phyloP scores from a whole-genome alignment of 2,797 vertebrate species.

The Manis javanica region DNA sequence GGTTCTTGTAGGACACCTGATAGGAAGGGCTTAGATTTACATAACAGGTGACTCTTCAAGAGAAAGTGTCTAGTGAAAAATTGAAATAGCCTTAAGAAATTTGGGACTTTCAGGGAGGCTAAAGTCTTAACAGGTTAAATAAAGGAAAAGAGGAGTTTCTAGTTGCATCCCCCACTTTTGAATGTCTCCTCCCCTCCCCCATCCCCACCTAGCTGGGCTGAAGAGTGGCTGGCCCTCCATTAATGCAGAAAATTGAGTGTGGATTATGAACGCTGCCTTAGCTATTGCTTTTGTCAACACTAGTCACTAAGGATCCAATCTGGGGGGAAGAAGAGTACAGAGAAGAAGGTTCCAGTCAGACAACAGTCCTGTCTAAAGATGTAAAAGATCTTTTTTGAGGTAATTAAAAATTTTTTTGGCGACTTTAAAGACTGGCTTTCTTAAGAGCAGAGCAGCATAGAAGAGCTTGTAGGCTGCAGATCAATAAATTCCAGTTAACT shows the following conservation, averaged over 20 bases:
- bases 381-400: conserved; percentile 62
- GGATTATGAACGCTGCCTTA: neutral
- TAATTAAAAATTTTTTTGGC: conserved; percentile 56
- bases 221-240: neutral
- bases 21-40: neutral
- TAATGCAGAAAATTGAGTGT: conserved; percentile 2
- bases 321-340: neutral
- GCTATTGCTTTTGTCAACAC: neutral
- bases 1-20: neutral
- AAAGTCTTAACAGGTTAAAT: neutral
- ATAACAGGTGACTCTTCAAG: conserved; percentile 23
- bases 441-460: neutral
- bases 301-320: conserved; percentile 40
- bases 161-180: neutral
- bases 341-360: conserved; percentile 29
- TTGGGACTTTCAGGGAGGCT: neutral
- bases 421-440: conserved; percentile 73
- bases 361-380: conserved; percentile 52
- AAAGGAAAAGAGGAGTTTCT: neutral
- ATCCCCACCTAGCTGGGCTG: neutral
- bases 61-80: neutral
- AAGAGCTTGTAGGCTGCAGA: conserved; percentile 78
- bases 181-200: neutral
- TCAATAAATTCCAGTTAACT: conserved; percentile 78
- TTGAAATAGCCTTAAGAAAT: neutral